A percentile compares a stretch with the other conserved stretches of the same genome.
phyloP scores from a whole-genome alignment of 1,140 invertebrate species.

The Eciton burchellii region DNA sequence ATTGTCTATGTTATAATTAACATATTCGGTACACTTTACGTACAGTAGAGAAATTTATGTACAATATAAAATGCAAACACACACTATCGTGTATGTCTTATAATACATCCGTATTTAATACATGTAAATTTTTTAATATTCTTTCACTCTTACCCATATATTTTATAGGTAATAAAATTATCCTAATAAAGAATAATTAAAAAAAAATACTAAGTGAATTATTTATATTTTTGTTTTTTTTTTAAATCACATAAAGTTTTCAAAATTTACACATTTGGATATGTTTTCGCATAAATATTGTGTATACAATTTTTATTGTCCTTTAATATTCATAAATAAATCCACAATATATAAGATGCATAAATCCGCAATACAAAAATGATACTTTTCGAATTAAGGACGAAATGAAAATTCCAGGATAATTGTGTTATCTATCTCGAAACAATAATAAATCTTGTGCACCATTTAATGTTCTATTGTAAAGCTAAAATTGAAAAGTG shows the following conservation, averaged over 20 bases:
- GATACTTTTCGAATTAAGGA: neutral
- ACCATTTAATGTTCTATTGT: neutral
- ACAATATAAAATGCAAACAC: neutral
- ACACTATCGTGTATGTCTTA: neutral
- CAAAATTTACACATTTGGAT: neutral
- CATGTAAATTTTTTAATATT: neutral
- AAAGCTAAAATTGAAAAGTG: neutral
- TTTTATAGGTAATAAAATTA: constrained; percentile 3
- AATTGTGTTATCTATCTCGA: neutral
- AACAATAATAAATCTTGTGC: neutral
- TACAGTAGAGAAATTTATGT: constrained; percentile 12
- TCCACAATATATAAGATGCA: neutral
- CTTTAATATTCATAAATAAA: too few species aligned
- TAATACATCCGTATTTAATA: neutral
- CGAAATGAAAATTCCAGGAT: neutral
- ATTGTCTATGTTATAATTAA: neutral
- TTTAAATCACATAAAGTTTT: too few species aligned
- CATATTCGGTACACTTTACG: neutral
- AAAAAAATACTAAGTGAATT: too few species aligned
- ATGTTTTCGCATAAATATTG: neutral
- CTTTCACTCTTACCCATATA: neutral
- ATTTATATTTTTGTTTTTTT: too few species aligned
- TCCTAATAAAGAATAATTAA: too few species aligned
- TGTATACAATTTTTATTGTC: neutral
- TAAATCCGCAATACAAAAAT: neutral